These are phyloP conservation scores for Buphagus erythrorhynchus DNA, from an alignment of 2,797 vertebrate species.

Conservation along the genomic window DNA sequence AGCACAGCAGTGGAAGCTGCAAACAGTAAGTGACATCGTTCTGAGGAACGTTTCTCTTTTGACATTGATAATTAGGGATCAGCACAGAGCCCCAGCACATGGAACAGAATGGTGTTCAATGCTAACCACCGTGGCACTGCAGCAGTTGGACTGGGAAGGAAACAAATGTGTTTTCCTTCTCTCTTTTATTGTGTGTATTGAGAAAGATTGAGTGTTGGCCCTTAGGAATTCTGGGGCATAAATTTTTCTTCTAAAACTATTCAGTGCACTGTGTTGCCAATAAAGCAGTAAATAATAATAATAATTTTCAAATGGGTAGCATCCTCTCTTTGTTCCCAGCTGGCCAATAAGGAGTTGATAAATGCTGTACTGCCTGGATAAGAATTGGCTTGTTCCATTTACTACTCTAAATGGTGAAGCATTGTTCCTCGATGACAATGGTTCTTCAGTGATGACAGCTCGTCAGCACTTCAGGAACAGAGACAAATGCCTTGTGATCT, in stretches of 20 bases:
- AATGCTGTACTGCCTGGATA: constrained; percentile 28
- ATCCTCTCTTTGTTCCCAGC: constrained; percentile 40
- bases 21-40: neutral
- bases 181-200: constrained; percentile 28
- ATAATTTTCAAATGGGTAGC: constrained; percentile 60
- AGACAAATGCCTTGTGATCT: constrained; percentile 22
- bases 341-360: constrained; percentile 49
- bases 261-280: constrained; percentile 29
- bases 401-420: constrained; percentile 41
- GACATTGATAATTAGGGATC: neutral
- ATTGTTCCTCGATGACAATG: constrained; percentile 32
- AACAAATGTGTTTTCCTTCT: constrained; percentile 31
- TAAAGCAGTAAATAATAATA: constrained; percentile 59
- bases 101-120: neutral
- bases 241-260: constrained; percentile 29
- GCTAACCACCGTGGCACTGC: neutral
- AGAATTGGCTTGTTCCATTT: constrained; percentile 51
- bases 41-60: neutral
- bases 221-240: constrained; percentile 39
- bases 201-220: constrained; percentile 23
- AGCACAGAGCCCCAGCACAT: neutral
- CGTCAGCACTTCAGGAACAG: neutral
- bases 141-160: neutral
- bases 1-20: neutral
- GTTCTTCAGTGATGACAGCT: constrained; percentile 38